phyloP scores from a whole-genome alignment of 2,113 vertebrate species.

The Rafetus swinhoei region DNA sequence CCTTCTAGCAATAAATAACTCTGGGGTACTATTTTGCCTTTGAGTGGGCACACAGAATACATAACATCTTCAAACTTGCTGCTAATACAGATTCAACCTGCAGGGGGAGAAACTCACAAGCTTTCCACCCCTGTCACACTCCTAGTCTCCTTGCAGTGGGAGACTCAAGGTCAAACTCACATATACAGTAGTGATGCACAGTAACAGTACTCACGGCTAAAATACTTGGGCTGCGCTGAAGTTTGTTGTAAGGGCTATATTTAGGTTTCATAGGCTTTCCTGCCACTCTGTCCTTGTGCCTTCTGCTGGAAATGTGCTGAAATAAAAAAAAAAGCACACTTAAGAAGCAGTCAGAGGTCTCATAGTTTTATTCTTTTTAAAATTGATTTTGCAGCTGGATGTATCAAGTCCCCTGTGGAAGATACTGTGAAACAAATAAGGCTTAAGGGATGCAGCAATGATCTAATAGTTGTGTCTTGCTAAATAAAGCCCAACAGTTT shows the following conservation, averaged over 20 bases:
- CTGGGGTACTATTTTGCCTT: background rate
- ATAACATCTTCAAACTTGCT: slow-evolving; percentile 16
- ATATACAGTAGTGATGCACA: slow-evolving; percentile 14
- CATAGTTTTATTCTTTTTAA: slow-evolving; percentile 19
- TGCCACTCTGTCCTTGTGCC: slow-evolving; percentile 97
- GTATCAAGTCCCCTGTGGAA: slow-evolving; percentile 21
- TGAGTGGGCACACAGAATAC: slow-evolving; percentile 27
- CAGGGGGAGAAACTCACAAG: background rate
- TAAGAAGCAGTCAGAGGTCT: slow-evolving; percentile 65
- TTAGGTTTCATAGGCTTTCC: slow-evolving; percentile 97
- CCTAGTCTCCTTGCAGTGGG: background rate
- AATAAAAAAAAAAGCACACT: slow-evolving; percentile 68
- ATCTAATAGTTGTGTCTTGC: background rate
- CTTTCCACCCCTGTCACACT: background rate
- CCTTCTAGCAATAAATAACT: slow-evolving; percentile 29
- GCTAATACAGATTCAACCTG: background rate
- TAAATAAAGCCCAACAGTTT: slow-evolving; percentile 52
- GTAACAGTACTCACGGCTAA: slow-evolving; percentile 86
- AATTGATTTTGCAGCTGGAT: slow-evolving; percentile 35
- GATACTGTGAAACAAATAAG: background rate
- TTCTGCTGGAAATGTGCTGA: slow-evolving; percentile 98
- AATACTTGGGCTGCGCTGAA: slow-evolving; percentile 87
- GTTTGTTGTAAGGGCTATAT: slow-evolving; percentile 96
- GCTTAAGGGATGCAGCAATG: slow-evolving; percentile 3
- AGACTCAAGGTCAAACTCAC: slow-evolving; percentile 38